A percentile compares a stretch with the other conserved stretches of the same genome.
These are phyloP conservation scores for Eudemis profundana DNA, from an alignment of 2,888 invertebrate genomes.

Conservation along the genomic window DNA sequence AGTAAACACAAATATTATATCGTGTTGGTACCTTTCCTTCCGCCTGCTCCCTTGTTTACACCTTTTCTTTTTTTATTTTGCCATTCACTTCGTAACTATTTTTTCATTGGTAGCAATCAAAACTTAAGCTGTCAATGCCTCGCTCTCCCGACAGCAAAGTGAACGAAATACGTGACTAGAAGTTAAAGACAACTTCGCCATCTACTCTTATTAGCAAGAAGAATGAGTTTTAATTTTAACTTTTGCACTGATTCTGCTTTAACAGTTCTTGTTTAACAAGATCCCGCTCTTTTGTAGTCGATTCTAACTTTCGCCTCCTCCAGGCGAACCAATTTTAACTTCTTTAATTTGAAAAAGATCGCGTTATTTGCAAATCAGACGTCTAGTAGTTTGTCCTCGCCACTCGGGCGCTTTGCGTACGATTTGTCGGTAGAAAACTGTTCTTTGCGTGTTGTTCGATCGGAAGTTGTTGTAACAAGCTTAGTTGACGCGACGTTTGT, in stretches of 20 bases:
- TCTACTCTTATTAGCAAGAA: constrained; percentile 56
- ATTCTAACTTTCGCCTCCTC: constrained; percentile 56
- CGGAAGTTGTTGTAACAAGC: neutral
- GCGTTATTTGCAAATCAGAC: constrained; percentile 54
- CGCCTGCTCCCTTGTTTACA: too few species aligned
- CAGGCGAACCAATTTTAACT: constrained; percentile 65
- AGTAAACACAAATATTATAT: too few species aligned
- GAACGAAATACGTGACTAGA: constrained; percentile 26
- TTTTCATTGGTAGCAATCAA: neutral
- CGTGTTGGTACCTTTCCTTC: too few species aligned
- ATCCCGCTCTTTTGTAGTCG: constrained; percentile 69
- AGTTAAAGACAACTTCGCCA: constrained; percentile 38
- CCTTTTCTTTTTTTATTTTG: too few species aligned
- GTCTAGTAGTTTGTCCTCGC: constrained; percentile 12
- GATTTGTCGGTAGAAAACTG: neutral
- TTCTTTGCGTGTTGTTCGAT: neutral
- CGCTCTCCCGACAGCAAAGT: neutral
- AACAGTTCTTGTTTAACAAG: constrained; percentile 73
- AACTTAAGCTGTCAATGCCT: constrained; percentile 8
- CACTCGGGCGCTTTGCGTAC: neutral
- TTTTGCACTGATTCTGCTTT: constrained; percentile 68
- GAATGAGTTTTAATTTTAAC: constrained; percentile 75
- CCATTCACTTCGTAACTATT: neutral
- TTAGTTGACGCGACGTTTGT: neutral
- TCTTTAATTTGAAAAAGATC: constrained; percentile 67